Evolutionary conservation across 2,888 invertebrate species (phyloP).

Genomic region (Leistus spinibarbis): DNA sequence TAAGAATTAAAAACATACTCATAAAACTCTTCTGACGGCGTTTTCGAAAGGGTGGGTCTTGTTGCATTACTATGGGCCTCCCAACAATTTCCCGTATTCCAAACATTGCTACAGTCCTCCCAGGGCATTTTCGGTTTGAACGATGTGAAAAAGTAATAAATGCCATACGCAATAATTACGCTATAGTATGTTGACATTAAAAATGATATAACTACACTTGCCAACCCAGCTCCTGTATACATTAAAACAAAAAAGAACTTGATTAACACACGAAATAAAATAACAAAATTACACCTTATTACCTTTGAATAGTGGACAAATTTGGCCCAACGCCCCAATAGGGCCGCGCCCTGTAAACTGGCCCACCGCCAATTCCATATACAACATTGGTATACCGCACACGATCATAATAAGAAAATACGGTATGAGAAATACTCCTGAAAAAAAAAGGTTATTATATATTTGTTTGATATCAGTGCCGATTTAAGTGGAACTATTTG

Average conservation of each 20-base stretch:
- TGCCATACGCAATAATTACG: conserved; percentile 92
- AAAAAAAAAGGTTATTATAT: conserved; percentile 48
- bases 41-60: conserved; percentile 74
- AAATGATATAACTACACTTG: conserved; percentile 93
- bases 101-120: conserved; percentile 83
- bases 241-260: conserved; percentile 24
- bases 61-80: conserved; percentile 71
- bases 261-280: not conserved
- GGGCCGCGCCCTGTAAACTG: conserved; percentile 93
- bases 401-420: conserved; percentile 90
- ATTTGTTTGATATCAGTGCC: not conserved
- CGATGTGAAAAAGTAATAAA: conserved; percentile 91
- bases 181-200: conserved; percentile 95
- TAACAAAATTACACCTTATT: conserved; percentile 33
- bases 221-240: conserved; percentile 86
- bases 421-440: conserved; percentile 94
- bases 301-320: conserved; percentile 94
- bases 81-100: conserved; percentile 89
- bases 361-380: conserved; percentile 92
- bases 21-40: conserved; percentile 91
- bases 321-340: conserved; percentile 87
- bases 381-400: conserved; percentile 90
- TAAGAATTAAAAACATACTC: conserved; percentile 70
- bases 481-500: not conserved
- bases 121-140: conserved; percentile 88